These are phyloP conservation scores for Caracal caracal DNA, from an alignment of 2,113 vertebrate species.

Conservation along the genomic window DNA sequence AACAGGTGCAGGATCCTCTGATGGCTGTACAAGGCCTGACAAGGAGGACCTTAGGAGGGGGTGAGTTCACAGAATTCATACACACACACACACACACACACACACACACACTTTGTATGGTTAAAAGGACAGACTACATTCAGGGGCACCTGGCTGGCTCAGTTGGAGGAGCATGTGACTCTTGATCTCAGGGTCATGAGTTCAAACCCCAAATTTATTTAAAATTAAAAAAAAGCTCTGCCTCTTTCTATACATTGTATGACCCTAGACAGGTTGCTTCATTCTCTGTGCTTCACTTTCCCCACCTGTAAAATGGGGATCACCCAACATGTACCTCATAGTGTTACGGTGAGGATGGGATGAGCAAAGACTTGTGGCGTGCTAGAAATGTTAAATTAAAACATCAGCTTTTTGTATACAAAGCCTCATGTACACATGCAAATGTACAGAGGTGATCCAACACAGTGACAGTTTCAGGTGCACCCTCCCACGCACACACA, in stretches of 20 bases:
- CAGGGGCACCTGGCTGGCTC: neutral
- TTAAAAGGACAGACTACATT: conserved; percentile 2
- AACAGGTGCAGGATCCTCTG: neutral
- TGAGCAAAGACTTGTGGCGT: neutral
- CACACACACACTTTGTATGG: neutral
- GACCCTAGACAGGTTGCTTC: neutral
- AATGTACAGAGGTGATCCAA: neutral
- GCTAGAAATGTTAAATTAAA: conserved; percentile 18
- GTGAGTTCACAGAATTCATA: neutral
- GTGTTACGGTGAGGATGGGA: neutral
- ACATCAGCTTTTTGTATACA: conserved; percentile 47
- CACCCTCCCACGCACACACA: neutral
- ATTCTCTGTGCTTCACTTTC: conserved; percentile 1
- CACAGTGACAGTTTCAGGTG: neutral
- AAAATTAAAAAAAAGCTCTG: neutral
- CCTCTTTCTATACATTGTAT: neutral
- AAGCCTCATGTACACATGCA: neutral
- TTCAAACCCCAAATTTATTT: neutral
- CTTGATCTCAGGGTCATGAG: neutral
- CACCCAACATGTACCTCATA: neutral
- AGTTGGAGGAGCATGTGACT: neutral
- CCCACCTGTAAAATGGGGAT: neutral
- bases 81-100: neutral
- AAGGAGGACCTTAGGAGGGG: neutral
- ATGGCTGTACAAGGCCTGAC: neutral